These are phyloP conservation scores for Caenorhabditis uteleia DNA, from an alignment of 2,888 invertebrate species.

Conservation along the genomic window DNA sequence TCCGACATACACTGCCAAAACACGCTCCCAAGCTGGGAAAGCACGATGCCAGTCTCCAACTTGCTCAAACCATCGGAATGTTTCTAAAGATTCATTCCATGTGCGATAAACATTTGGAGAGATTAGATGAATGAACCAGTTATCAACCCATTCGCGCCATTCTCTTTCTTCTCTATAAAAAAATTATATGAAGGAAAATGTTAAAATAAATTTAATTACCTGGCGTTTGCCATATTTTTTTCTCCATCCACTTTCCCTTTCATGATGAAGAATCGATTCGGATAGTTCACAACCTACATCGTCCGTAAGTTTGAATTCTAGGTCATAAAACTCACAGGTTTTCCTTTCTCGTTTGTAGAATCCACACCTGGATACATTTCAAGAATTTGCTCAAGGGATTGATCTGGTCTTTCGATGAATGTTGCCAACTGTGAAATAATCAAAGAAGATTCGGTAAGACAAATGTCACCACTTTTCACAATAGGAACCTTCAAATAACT, in stretches of 20 bases:
- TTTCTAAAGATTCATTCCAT: conserved; percentile 82
- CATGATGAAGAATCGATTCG: conserved; percentile 67
- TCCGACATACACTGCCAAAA: conserved; percentile 87
- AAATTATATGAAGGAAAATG: not conserved
- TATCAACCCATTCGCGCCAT: conserved; percentile 95
- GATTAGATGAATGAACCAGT: conserved; percentile 85
- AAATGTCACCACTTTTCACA: conserved; percentile 71
- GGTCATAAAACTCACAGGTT: conserved; percentile 11
- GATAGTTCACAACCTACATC: conserved; percentile 45
- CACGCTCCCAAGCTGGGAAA: conserved; percentile 85
- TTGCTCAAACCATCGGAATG: conserved; percentile 89
- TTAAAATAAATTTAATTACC: conserved; percentile 9
- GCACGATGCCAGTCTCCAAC: conserved; percentile 87
- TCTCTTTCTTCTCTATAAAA: conserved; percentile 80
- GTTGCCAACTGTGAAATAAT: conserved; percentile 88
- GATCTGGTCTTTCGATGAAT: conserved; percentile 74
- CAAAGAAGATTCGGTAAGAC: conserved; percentile 90
- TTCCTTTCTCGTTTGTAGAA: conserved; percentile 73
- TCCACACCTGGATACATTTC: conserved; percentile 78
- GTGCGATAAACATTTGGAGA: conserved; percentile 97
- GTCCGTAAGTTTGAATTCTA: not conserved
- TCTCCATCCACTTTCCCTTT: conserved; percentile 47
- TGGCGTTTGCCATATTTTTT: conserved; percentile 43
- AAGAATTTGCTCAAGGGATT: conserved; percentile 78
- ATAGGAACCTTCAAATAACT: conserved; percentile 58